Percentiles rank a stretch among this genome's conserved stretches.
Conservation (phyloP, 2,113 vertebrate species). For the Triplophysa dalaica region DNA sequence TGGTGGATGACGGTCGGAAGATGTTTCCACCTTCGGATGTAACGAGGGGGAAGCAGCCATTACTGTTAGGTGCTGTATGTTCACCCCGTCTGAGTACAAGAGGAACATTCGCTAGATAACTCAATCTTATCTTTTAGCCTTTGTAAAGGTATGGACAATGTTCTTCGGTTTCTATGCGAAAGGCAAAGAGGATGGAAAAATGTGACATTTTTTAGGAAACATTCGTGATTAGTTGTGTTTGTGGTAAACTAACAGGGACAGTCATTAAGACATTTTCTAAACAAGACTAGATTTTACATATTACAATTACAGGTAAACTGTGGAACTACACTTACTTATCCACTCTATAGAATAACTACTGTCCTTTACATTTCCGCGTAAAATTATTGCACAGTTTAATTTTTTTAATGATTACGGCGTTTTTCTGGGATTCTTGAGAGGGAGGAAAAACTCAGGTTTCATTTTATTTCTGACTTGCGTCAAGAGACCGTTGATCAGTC, state of each 20-base stretch:
- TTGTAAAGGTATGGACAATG: neutral
- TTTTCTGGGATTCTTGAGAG: conserved; percentile 33
- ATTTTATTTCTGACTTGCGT: conserved; percentile 44
- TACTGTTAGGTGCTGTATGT: conserved; percentile 33
- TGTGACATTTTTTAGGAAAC: neutral
- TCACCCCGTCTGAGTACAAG: conserved; percentile 16
- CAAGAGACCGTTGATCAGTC: neutral
- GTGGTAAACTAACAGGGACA: conserved; percentile 37
- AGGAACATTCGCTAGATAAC: conserved; percentile 11
- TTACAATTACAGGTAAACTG: conserved; percentile 32
- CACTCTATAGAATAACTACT: conserved; percentile 38
- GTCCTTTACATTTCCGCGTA: conserved; percentile 34
- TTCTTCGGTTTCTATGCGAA: neutral
- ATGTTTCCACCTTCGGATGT: conserved; percentile 23
- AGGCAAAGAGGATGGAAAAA: neutral
- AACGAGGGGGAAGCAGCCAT: conserved; percentile 33
- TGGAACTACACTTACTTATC: conserved; percentile 34
- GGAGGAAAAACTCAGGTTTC: conserved; percentile 54
- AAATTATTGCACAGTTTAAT: conserved; percentile 34
- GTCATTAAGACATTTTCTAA: conserved; percentile 30
- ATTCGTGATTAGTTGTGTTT: conserved; percentile 47
- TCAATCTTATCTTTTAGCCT: conserved; percentile 8
- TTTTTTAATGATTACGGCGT: conserved; percentile 33
- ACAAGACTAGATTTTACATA: conserved; percentile 21
- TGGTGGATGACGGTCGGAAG: conserved; percentile 1